A percentile compares a stretch with the other conserved stretches of the same genome.
phyloP scores from a whole-genome alignment of 2,113 vertebrate species.

The Chinchilla lanigera region DNA sequence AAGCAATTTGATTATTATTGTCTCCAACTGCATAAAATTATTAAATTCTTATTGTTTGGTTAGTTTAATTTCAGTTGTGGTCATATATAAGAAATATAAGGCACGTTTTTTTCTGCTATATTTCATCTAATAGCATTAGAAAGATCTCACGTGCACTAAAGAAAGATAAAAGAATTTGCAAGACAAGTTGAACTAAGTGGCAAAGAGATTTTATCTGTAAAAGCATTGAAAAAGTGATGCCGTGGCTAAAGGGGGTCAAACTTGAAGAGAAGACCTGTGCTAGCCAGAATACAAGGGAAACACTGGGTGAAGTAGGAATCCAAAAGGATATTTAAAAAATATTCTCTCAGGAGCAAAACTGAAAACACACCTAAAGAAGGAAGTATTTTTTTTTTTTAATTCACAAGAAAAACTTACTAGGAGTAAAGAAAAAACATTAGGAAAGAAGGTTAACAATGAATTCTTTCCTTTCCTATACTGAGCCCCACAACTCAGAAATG shows the following conservation, averaged over 20 bases:
- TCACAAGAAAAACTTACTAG: background rate
- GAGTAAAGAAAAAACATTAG: background rate
- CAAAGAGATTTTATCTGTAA: constrained; percentile 15
- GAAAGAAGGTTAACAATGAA: background rate
- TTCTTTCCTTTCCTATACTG: background rate
- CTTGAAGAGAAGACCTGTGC: background rate
- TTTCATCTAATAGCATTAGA: constrained; percentile 13
- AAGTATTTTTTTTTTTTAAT: background rate
- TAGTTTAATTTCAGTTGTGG: constrained; percentile 37
- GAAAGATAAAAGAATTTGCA: background rate
- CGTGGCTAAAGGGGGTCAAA: background rate
- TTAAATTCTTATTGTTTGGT: constrained; percentile 40
- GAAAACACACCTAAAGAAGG: background rate
- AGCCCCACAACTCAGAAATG: background rate
- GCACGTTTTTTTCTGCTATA: background rate
- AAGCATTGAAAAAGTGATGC: background rate
- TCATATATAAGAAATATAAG: constrained; percentile 19
- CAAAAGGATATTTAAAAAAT: background rate
- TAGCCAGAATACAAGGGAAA: background rate
- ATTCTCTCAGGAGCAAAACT: background rate
- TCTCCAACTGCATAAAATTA: background rate
- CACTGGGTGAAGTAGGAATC: background rate
- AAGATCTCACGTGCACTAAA: background rate
- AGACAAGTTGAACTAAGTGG: background rate
- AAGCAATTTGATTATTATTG: constrained; percentile 10